Base-by-base conservation (phyloP, 1,140 invertebrate genomes). In the Pseudomyrmex concolor region DNA sequence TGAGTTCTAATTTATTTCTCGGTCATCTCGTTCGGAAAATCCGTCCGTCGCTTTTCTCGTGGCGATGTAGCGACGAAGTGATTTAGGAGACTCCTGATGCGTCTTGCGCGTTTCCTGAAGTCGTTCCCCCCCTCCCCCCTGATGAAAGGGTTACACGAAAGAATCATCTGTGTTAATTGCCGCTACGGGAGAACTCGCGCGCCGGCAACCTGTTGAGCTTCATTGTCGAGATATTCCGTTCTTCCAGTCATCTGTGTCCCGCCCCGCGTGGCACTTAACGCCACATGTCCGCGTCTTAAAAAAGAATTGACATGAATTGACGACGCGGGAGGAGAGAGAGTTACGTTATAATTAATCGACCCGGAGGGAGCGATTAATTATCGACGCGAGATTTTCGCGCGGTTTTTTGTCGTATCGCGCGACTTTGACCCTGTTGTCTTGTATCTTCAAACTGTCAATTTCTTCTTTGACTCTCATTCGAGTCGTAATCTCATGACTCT, bases 201-300 rank as follows among this genome's bases (percentile, higher is more conserved):
- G 66, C 76, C 45, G 51, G 66, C 76, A 71, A 80, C 54, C 76
- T 80, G 76, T 80, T 59, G 54, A 71, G 76, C 66, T 50, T 80
- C 66, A 80, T 80, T 80, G 76, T 80, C 76, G 43, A 34, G 76
- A 80, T 80, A 68, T 80, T 80, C 76, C 76, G 66, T 80, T 80
- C 76, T 25, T 80, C 43, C 54, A 80, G 66, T 80, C 76, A 80
- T 66, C 66, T 80, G 76, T 19, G 54, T 34, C 34, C 34, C 34
- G 34, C 34, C 34, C 54, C 66, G 71, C 76, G 76, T 71, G 76
- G 64, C 76, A 80, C 70, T 80, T 80, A 60, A 55, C 54, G 54
- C 51, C 43, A 22, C 22, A 55, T 70, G 48, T 59, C 12, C 59
- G 48, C 63, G 17, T 19, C 43, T 8, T 22, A 7, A 48, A n/a